phyloP scores from a whole-genome alignment of 1,140 invertebrate genomes.

The Achatina immaculata region DNA sequence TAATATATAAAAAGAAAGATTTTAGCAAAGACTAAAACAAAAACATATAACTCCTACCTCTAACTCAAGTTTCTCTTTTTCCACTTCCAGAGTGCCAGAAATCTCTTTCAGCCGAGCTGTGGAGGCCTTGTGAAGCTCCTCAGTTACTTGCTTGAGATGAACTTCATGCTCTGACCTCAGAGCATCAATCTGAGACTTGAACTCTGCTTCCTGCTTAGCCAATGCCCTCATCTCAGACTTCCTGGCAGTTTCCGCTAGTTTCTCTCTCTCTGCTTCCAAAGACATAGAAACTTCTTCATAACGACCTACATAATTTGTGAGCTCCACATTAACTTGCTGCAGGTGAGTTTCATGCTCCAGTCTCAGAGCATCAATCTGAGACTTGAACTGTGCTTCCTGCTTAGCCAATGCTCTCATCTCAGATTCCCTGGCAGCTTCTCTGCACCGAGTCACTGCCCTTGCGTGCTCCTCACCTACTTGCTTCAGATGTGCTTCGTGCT shows the following conservation, averaged over 20 bases:
- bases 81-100: neutral
- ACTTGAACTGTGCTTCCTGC: conserved; percentile 10
- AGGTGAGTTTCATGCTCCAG: neutral
- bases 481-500: neutral
- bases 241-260: neutral
- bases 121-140: neutral
- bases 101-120: neutral
- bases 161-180: neutral
- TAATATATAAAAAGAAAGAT: neutral
- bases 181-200: neutral
- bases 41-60: neutral
- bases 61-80: neutral
- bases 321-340: neutral
- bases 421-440: conserved; percentile 19
- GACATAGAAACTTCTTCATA: neutral
- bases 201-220: conserved; percentile 13
- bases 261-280: neutral
- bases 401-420: conserved; percentile 5
- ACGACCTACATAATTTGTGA: neutral
- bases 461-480: neutral
- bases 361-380: neutral
- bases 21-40: neutral
- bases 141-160: neutral
- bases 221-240: conserved; percentile 15
- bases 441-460: no score